Base-by-base conservation (phyloP, 37 sponge, comb jelly and placozoan genomes). In the Petrosia ficiformis region DNA sequence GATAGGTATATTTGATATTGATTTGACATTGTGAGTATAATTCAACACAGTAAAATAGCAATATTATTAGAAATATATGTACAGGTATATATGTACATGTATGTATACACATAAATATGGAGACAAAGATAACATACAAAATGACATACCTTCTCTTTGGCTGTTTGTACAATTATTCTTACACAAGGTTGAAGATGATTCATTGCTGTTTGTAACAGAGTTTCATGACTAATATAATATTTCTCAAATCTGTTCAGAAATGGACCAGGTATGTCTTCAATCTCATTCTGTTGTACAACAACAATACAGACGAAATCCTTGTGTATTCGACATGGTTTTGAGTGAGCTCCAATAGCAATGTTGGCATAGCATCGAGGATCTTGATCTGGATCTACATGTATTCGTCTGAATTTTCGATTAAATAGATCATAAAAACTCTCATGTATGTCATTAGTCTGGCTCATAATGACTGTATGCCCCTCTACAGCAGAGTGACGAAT, bases 381-480 rank as follows among this genome's bases (percentile, higher is more conserved):
- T 10, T 78, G 43, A 21, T 84, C 59, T 26, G 82, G 74, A 29
- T 86, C 87, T n/a, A n/a, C n/a, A 73, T 82, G 86, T 8, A 83
- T 88, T 8, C 86, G 42, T 21, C 83, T 76, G 61, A 93, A 93
- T 16, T 77, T 68, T 72, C 85, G 94, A 40, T 93, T 93, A 78
- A 93, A 88, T 34, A 93, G 80, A 43, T 93, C 94, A 59, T 94
- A 94, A 48, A 94, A 89, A 73, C 94, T 94, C 75, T 89, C 94
- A 57, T 89, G 86, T 22, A 94, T 89, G 65, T 86, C 91, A 59
- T 89, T 87, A 0, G 94, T 86, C 58, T 94, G 91, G 54, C 75
- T 82, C 87, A 94, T 82, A 41, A 94, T 70, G 0, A 86, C 91
- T 8, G 94, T 94, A 70, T 86, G 87, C 1, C 91, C 91, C 34